Evolutionary conservation across 2,113 vertebrate genomes (phyloP), one percentile per base, ranked within the genome.

Genomic region (Carassius auratus): DNA sequence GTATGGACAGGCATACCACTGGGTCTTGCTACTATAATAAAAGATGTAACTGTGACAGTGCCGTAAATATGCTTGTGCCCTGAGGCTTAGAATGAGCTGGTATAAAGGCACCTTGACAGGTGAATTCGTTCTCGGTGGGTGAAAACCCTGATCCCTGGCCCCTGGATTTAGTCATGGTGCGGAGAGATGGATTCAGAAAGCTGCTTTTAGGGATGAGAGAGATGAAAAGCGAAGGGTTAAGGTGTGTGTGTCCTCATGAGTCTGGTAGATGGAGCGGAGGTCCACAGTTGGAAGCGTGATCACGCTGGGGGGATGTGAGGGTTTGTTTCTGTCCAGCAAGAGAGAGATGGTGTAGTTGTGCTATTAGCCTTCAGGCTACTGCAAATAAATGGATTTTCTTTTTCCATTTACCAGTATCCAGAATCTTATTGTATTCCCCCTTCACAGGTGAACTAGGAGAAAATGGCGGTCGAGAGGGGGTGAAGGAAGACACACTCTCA

Each of bases 301-400:
- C 76, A 71, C 62, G 64, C 55, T 79, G 74, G 68, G 76, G 84
- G 87, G 9, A 55, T 71, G 64, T 69, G 75, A 48, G 23, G 21
- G 9, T 36, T 86, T 61, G 9, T 69, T 23, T 80, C 36, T 84
- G 26, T 87, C 55, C 19, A 15, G 42, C n/a, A 5, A 48, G 76
- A 84, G 61, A 84, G 81, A 59, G 77, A 84, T 62, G 17, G 62
- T 78, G 76, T 76, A 84, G 76, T 76, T 83, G 52, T 79, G 79
- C 78, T 75, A 79, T 57, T 64, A 81, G 80, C 86, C 66, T 45
- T 38, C 76, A 55, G 86, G 83, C 83, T 84, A 75, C 84, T 84
- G 48, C 81, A 73, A 84, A 74, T 86, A 86, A 90, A 90, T 89
- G 85, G 76, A 75, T 81, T 86, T 87, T 84, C 79, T 76, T 83